Evolutionary conservation across 2,888 invertebrate species (phyloP), one percentile per base, ranked within the genome.

Genomic region (Philereme transversata): DNA sequence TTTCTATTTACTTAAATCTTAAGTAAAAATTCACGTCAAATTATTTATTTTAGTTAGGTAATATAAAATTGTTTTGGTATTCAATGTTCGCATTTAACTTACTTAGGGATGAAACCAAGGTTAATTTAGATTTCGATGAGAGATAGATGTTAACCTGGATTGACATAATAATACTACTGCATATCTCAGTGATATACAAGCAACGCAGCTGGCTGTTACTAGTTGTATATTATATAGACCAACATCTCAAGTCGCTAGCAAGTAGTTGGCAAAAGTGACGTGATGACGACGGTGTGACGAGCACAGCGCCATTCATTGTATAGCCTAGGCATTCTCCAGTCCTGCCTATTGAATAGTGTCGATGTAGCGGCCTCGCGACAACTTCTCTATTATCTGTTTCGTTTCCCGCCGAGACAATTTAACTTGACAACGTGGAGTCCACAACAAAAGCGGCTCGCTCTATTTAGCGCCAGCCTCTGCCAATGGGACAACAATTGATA

Each of bases 361-460:
- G 85, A 90, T 88, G 86, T 81, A 75, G 82, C 79, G 77, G 82
- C 77, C 82, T 78, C 79, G 73, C 81, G 75, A 79, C 86, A 90
- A 91, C 88, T 91, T 90, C 86, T 81, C 82, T 77, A 80, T 87
- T 90, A 91, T 91, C 90, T 86, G 86, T 88, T 88, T 86, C 86
- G 88, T 86, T 90, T 88, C 85, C 89, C 90, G 87, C 83, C 84
- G 86, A 89, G 88, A 91, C 90, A 90, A 90, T 90, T 90, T 88
- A 91, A 90, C 91, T 91, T 89, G 88, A 86, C 90, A 87, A 87
- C 87, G 79, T 84, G 82, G 84, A 81, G 80, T 82, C 76, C 68
- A 73, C 77, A 87, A 90, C 90, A 91, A 90, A 85, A 80, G 84
- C 82, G 64, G 77, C 78, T 81, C 80, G 89, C 83, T 87, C 88